These are phyloP conservation scores for Euzetes globulus DNA, from an alignment of 2,888 invertebrate species.

Conservation along the genomic window DNA sequence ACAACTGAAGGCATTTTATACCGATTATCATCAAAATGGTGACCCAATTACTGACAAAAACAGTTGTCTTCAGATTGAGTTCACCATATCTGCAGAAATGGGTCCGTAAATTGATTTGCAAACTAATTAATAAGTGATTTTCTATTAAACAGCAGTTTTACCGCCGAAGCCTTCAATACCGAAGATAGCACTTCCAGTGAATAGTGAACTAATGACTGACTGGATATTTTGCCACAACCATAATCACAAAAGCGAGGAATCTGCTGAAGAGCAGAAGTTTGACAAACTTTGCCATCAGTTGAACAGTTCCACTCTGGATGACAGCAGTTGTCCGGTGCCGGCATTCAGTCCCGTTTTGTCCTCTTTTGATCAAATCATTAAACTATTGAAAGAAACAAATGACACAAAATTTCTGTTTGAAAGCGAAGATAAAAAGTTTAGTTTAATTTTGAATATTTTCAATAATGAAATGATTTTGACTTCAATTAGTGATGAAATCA, in stretches of 20 bases:
- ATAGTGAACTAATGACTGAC: constrained; percentile 54
- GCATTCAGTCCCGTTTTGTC: not conserved
- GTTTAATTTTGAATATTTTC: not conserved
- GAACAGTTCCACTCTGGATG: not conserved
- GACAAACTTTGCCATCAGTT: not conserved
- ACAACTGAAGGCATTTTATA: not conserved
- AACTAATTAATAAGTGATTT: not conserved
- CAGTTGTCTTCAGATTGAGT: not conserved
- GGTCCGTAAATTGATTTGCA: not conserved
- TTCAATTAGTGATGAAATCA: not conserved
- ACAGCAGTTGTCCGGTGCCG: not conserved
- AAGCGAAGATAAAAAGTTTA: constrained; percentile 10
- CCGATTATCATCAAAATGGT: not conserved
- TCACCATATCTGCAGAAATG: not conserved
- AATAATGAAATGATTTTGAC: not conserved
- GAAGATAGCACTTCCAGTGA: constrained; percentile 45
- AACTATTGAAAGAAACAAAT: not conserved
- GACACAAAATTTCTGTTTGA: not conserved
- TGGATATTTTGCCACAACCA: constrained; percentile 35
- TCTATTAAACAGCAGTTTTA: not conserved
- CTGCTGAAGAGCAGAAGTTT: too few species aligned
- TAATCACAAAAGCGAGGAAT: not conserved
- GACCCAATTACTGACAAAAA: not conserved
- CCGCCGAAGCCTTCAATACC: not conserved
- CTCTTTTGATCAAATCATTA: not conserved